Percentiles rank a stretch among this genome's conserved stretches.
Evolutionary conservation across 1,140 invertebrate genomes (phyloP).

Genomic region (Heliconius hermathena): DNA sequence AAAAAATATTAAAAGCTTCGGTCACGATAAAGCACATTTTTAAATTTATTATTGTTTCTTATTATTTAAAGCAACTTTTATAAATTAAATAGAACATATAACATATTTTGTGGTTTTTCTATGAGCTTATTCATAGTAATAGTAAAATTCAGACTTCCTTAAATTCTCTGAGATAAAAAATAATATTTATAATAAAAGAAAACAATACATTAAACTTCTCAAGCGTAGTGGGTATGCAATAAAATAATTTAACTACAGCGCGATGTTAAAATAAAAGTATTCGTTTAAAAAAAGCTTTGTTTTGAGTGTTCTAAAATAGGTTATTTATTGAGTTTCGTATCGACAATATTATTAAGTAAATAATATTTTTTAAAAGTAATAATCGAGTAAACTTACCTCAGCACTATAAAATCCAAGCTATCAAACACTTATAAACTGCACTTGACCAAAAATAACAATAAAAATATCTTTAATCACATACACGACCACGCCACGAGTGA

Average conservation of each 20-base stretch:
- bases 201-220: not conserved
- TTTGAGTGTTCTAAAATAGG: not conserved
- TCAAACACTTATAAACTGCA: slow-evolving; percentile 52
- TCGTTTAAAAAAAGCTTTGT: slow-evolving; percentile 13
- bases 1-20: too few relatives aligned
- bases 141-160: not conserved
- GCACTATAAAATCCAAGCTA: slow-evolving; percentile 62
- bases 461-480: slow-evolving; percentile 53
- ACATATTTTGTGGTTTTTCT: too few relatives aligned
- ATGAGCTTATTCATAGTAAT: too few relatives aligned
- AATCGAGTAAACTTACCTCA: slow-evolving; percentile 49
- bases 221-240: slow-evolving; percentile 16
- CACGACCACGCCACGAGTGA: slow-evolving; percentile 46
- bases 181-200: not conserved
- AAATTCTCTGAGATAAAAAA: not conserved
- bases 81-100: too few relatives aligned
- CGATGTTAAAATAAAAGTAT: not conserved
- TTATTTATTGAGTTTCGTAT: too few relatives aligned
- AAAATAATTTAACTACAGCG: slow-evolving; percentile 17
- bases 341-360: too few relatives aligned
- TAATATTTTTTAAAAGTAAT: not conserved
- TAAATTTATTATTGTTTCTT: too few relatives aligned
- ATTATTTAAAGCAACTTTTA: too few relatives aligned
- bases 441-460: slow-evolving; percentile 48
- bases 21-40: too few relatives aligned